Evolutionary conservation across 1,140 invertebrate genomes (phyloP).

Genomic region (Temnothorax curvispinosus): DNA sequence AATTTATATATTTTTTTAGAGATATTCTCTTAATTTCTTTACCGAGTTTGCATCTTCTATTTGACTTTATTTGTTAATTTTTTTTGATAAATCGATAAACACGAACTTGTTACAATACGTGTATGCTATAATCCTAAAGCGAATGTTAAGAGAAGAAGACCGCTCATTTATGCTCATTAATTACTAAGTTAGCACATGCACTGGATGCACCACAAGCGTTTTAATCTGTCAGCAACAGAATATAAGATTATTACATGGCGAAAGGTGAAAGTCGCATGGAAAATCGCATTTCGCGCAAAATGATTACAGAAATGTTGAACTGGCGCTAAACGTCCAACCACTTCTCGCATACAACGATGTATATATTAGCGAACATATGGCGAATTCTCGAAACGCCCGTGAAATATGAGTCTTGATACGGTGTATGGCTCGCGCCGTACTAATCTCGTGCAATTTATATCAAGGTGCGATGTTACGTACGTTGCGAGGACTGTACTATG

Average conservation of each 20-base stretch:
- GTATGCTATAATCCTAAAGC: neutral
- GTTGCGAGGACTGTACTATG: neutral
- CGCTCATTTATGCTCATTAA: neutral
- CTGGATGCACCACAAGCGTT: neutral
- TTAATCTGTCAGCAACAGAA: neutral
- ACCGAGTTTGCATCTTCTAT: neutral
- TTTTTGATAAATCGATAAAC: neutral
- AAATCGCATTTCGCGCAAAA: slow-evolving; percentile 36
- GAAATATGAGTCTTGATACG: slow-evolving; percentile 53
- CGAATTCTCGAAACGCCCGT: slow-evolving; percentile 40
- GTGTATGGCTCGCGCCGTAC: neutral
- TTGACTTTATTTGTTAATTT: neutral
- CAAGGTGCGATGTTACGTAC: slow-evolving; percentile 32
- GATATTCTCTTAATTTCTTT: neutral
- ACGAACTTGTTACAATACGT: neutral
- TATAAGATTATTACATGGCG: neutral
- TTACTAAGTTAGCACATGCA: neutral
- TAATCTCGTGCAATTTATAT: slow-evolving; percentile 50
- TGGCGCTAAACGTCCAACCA: slow-evolving; percentile 12
- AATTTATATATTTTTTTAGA: neutral
- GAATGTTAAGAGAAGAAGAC: neutral
- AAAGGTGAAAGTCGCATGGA: slow-evolving; percentile 42
- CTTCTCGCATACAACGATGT: neutral
- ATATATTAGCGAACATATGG: slow-evolving; percentile 19
- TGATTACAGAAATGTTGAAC: slow-evolving; percentile 57